Evolutionary conservation across 1,140 invertebrate species (phyloP).

Genomic region (Drosophila jambulina): DNA sequence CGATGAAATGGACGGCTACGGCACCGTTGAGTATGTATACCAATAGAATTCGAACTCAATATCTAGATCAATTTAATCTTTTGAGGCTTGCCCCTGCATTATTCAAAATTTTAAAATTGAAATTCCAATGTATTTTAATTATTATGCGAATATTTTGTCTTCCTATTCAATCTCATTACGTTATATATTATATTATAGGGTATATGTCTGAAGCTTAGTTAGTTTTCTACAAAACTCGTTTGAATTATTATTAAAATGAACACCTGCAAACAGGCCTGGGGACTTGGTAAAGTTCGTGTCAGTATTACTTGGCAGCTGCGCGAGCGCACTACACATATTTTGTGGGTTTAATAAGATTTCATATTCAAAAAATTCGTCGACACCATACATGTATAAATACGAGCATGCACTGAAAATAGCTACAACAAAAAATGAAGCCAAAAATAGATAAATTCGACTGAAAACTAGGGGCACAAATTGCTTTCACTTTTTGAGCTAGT

Average conservation of each 20-base stretch:
- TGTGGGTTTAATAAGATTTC: constrained; percentile 29
- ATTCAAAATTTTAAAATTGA: too few species aligned
- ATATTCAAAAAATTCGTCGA: constrained; percentile 4
- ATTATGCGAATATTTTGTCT: neutral
- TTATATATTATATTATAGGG: neutral
- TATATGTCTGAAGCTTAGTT: neutral
- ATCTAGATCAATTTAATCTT: neutral
- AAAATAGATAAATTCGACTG: constrained; percentile 51
- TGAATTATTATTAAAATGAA: constrained; percentile 40
- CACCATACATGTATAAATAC: neutral
- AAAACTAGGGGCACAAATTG: constrained; percentile 10
- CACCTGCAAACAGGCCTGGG: constrained; percentile 20
- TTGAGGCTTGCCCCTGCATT: neutral
- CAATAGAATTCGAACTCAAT: neutral
- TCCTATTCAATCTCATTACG: neutral
- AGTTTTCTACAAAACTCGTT: constrained; percentile 25
- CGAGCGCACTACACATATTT: constrained; percentile 30
- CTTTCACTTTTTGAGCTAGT: constrained; percentile 65
- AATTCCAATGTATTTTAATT: neutral
- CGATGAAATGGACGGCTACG: constrained; percentile 63
- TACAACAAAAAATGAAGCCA: constrained; percentile 17
- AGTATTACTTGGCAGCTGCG: constrained; percentile 53
- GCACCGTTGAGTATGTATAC: constrained; percentile 58
- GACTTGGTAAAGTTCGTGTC: neutral
- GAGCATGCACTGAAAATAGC: constrained; percentile 29